phyloP scores from a whole-genome alignment of 1,140 invertebrate genomes.

The Caenorhabditis latens region DNA sequence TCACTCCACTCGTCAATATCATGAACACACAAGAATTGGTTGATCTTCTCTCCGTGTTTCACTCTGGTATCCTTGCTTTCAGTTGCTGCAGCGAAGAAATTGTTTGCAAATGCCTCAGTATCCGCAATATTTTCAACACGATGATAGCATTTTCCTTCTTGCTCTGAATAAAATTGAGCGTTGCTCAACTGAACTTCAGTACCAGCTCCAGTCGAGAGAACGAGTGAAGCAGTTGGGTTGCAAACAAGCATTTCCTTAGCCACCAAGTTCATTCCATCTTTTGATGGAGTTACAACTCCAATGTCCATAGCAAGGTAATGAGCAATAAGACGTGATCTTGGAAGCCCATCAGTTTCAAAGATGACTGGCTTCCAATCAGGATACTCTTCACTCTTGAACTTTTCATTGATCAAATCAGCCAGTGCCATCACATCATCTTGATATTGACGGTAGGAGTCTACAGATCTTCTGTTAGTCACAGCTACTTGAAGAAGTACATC shows the following conservation, averaged over 20 bases:
- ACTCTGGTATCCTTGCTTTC: conserved; percentile 68
- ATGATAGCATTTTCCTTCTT: conserved; percentile 70
- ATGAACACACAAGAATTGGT: conserved; percentile 76
- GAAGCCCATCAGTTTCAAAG: conserved; percentile 76
- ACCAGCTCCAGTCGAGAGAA: conserved; percentile 76
- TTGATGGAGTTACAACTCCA: conserved; percentile 76
- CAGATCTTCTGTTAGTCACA: conserved; percentile 75
- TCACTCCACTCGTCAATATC: conserved; percentile 75
- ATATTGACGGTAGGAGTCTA: conserved; percentile 76
- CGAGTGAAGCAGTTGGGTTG: conserved; percentile 73
- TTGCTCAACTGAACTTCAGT: conserved; percentile 77
- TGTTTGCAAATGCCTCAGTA: conserved; percentile 73
- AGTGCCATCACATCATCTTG: conserved; percentile 76
- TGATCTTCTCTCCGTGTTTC: conserved; percentile 70
- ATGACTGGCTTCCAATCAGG: conserved; percentile 76
- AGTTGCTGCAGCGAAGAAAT: conserved; percentile 73
- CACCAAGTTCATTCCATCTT: conserved; percentile 77
- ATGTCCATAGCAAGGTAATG: conserved; percentile 78
- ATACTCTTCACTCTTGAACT: conserved; percentile 67
- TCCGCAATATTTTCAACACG: conserved; percentile 74
- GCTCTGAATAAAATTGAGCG: conserved; percentile 73
- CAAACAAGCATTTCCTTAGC: conserved; percentile 77
- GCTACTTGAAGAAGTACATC: conserved; percentile 76
- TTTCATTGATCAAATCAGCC: conserved; percentile 73
- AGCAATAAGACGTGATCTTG: conserved; percentile 73